phyloP scores from a whole-genome alignment of 2,888 invertebrate species.

The Thera britannica region DNA sequence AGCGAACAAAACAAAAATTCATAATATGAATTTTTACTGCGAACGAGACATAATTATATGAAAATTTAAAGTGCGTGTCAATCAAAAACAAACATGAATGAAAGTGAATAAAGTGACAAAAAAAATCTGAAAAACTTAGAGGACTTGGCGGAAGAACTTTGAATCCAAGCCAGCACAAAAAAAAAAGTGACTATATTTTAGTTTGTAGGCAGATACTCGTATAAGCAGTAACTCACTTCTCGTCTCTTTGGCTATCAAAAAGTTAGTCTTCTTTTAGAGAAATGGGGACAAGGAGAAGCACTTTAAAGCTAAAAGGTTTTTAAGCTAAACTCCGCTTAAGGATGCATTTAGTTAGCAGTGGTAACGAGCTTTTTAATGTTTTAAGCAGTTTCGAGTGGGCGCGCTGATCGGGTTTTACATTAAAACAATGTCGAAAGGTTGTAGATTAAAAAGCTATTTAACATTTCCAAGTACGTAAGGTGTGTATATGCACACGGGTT shows the following conservation, averaged over 20 bases:
- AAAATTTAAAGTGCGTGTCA: too few species aligned
- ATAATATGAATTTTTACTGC: too few species aligned
- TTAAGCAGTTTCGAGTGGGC: slow-evolving; percentile 22
- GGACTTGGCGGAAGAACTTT: too few species aligned
- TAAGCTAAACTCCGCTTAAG: slow-evolving; percentile 52
- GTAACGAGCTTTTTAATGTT: slow-evolving; percentile 39
- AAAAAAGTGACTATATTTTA: too few species aligned
- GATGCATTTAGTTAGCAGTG: slow-evolving; percentile 45
- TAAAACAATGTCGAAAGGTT: slow-evolving; percentile 8
- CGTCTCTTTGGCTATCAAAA: slow-evolving; percentile 23
- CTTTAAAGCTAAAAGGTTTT: slow-evolving; percentile 52
- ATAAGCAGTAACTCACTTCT: not conserved
- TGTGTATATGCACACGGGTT: not conserved
- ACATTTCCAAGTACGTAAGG: not conserved
- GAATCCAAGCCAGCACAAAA: too few species aligned
- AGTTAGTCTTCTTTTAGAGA: slow-evolving; percentile 23
- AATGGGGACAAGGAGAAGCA: slow-evolving; percentile 54
- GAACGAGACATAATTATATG: too few species aligned
- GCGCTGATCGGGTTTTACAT: slow-evolving; percentile 12
- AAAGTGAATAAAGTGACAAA: too few species aligned
- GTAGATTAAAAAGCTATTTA: slow-evolving; percentile 9
- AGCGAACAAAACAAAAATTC: too few species aligned
- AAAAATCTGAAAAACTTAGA: too few species aligned
- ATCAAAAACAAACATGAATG: too few species aligned
- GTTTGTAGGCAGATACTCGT: too few species aligned